These are phyloP conservation scores for Argyrosomus regius DNA, from an alignment of 2,797 vertebrate genomes.

Conservation along the genomic window DNA sequence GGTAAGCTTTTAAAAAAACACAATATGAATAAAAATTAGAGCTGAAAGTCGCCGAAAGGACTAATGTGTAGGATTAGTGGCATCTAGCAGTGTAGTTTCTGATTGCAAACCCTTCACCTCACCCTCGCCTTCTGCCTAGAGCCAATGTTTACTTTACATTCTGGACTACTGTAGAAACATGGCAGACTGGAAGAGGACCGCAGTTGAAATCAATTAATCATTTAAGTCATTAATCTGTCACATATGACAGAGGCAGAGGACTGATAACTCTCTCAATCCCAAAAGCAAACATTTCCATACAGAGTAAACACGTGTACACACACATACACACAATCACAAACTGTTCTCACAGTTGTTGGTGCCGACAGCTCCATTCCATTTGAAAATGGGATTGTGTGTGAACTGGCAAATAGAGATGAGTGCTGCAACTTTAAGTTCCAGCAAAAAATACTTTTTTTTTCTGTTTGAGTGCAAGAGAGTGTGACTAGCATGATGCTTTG, in stretches of 20 bases:
- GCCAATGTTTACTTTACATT: too few species aligned
- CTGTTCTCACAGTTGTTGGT: slow-evolving; percentile 21
- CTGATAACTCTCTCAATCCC: background rate
- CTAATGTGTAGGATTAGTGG: too few species aligned
- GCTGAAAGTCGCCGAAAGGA: background rate
- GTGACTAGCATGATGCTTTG: slow-evolving; percentile 3
- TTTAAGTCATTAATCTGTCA: background rate
- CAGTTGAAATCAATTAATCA: too few species aligned
- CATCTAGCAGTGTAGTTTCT: too few species aligned
- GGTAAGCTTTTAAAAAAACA: background rate
- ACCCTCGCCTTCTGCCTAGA: too few species aligned
- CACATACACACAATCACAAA: slow-evolving; percentile 10
- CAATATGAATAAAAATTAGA: background rate
- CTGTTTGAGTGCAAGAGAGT: slow-evolving; percentile 14
- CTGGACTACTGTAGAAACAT: too few species aligned
- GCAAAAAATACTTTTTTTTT: background rate
- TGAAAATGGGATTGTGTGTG: slow-evolving; percentile 37
- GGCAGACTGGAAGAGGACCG: too few species aligned
- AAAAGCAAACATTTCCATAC: slow-evolving; percentile 18
- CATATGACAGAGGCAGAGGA: background rate
- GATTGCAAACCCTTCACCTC: too few species aligned
- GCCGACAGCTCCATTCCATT: slow-evolving; percentile 48
- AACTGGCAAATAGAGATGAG: slow-evolving; percentile 19
- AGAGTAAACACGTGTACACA: slow-evolving; percentile 2
- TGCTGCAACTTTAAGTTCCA: slow-evolving; percentile 26